Evolutionary conservation across 2,888 invertebrate species (phyloP).

Genomic region (Ligdia adustata): DNA sequence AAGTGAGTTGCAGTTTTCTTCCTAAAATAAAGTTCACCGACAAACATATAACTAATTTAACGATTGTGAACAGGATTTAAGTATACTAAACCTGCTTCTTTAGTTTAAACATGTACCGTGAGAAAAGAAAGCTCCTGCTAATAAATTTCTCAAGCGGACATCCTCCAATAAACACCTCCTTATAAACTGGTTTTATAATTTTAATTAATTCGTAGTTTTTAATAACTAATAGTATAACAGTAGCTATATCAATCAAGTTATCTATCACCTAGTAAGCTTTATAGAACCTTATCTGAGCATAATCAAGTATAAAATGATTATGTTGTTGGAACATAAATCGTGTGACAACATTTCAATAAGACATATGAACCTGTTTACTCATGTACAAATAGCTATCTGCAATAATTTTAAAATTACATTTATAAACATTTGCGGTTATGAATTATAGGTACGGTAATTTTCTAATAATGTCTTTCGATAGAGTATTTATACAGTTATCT

Average conservation of each 20-base stretch:
- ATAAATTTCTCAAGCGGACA: conserved; percentile 17
- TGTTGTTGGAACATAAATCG: conserved; percentile 5
- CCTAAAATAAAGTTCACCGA: background rate
- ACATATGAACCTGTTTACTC: conserved; percentile 2
- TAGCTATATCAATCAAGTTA: conserved; percentile 8
- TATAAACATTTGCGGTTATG: too few relatives aligned
- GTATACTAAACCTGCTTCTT: background rate
- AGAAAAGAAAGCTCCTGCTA: conserved; percentile 26
- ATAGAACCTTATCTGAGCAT: conserved; percentile 1
- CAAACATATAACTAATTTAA: conserved; percentile 10
- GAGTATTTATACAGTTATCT: too few relatives aligned
- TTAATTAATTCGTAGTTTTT: conserved; percentile 7
- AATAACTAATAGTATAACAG: conserved; percentile 8
- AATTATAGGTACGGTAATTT: too few relatives aligned
- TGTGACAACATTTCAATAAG: background rate
- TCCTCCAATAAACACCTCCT: conserved; percentile 21
- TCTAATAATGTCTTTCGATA: too few relatives aligned
- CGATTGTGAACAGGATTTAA: conserved; percentile 9
- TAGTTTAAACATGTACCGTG: conserved; percentile 13
- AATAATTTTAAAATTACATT: too few relatives aligned
- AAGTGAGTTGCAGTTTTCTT: too few relatives aligned
- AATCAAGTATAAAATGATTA: conserved; percentile 36
- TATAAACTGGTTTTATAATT: conserved; percentile 8
- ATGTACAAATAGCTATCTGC: too few relatives aligned
- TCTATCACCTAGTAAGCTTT: background rate